Evolutionary conservation across 2,888 invertebrate genomes (phyloP), one percentile per base, ranked within the genome.

Genomic region (Xestia sexstrigata): DNA sequence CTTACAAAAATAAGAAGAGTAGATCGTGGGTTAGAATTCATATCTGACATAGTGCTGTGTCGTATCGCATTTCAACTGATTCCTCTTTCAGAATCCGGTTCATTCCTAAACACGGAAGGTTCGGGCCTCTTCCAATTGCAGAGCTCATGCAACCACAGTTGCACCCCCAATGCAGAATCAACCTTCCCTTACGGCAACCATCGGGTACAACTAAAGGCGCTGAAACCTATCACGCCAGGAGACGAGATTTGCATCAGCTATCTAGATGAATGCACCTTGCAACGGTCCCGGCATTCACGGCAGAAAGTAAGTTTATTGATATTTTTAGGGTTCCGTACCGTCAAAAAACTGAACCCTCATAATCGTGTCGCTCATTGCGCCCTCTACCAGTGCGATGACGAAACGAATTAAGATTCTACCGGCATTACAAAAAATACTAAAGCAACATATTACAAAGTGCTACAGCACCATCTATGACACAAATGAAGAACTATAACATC

Each of bases 171-270:
- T 93, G 99, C 99, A 0, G 98, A 98, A 91, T 98, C 98, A 0
- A 97, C 98, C 39, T 99, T 99, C 93, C 98, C 98, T 0, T 97
- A 98, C 89, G 98, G 98, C 68, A 98, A 99, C 93, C 98, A 98
- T 84, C 97, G 97, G 75, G 94, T 99, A 77, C 98, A 98, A 20
- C 92, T 99, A 75, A 97, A 98, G 84, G 98, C 99, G 0, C 91
- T 97, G 13, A 96, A 97, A 74, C 97, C 98, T 74, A 99, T 99
- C 76, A 93, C 97, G 87, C 97, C 97, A 0, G 99, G 98, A 0
- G 98, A 99, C 80, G 99, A 99, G 95, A 98, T 99, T 82, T 98
- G 97, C 85, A 99, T 99, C 88, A 98, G 98, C 84, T 99, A 99
- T 93, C 96, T 99, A 84, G 99, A 98, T 89, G 98, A 99, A 84